Evolutionary conservation across 1,140 invertebrate species (phyloP), one percentile per base, ranked within the genome.

Genomic region (Brachionus manjavacas): DNA sequence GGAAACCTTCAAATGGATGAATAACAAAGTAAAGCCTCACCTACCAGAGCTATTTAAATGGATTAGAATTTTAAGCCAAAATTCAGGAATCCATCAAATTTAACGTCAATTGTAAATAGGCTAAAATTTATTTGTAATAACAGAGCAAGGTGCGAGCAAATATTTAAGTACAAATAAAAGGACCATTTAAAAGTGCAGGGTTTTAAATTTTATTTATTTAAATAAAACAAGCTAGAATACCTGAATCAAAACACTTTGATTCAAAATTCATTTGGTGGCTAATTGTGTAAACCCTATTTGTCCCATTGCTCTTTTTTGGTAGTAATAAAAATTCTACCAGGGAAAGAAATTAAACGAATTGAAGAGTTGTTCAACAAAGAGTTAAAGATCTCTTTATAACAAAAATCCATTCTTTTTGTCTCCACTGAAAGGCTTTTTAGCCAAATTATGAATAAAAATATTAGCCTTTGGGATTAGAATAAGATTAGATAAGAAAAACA

Each of bases 131-230:
- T 60, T 60, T 60, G 52, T 20, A 9, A 23, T 20, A 60, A 20
- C 20, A 20, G 52, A 60, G 52, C 52, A 25, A 8, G 52, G 52
- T 60, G 52, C 52, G n/a, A 60, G 52, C 9, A 60, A 60, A 60
- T 60, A 60, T 60, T 60, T 60, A 60, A 60, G 52, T 60, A 60
- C 20, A 60, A 60, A 60, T 60, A 60, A 60, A 60, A 60, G 11
- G 52, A 60, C 16, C 20, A 60, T 60, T 60, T 60, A 25, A 60
- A 60, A 60, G 20, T 60, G 52, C 16, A 60, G n/a, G 16, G 52
- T 60, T 60, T 60, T 60, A 60, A 60, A 60, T 60, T 60, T 60
- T 60, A 60, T 60, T 60, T 60, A 60, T 60, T 20, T 60, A 60
- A 60, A 20, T 20, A 60, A 23, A 60, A 23, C 52, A 60, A 60